These are phyloP conservation scores for Bombycilla garrulus DNA, from an alignment of 2,113 vertebrate species.

Conservation along the genomic window DNA sequence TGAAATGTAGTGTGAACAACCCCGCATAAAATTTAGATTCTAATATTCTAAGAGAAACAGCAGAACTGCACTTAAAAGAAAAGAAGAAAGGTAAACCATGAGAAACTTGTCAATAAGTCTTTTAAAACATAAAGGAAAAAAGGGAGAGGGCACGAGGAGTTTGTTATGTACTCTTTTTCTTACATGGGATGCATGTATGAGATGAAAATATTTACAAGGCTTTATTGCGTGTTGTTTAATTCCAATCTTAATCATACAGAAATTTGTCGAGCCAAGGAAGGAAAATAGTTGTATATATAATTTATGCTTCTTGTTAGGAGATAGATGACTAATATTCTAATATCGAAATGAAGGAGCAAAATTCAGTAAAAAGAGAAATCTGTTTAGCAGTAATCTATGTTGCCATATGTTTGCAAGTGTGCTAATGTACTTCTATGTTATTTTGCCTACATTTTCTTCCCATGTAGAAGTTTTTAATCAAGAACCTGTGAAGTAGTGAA, in stretches of 20 bases:
- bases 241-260: background rate
- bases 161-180: background rate
- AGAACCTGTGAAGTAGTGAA: background rate
- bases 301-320: background rate
- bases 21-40: background rate
- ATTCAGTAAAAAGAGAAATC: background rate
- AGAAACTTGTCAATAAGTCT: background rate
- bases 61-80: background rate
- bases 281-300: background rate
- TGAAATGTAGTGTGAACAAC: background rate
- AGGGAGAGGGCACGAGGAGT: rapidly evolving
- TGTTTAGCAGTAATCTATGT: background rate
- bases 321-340: background rate
- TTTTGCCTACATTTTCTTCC: background rate
- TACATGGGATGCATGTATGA: rapidly evolving
- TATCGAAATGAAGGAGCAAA: background rate
- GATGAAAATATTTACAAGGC: background rate
- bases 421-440: background rate
- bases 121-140: background rate
- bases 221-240: background rate
- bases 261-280: background rate
- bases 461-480: background rate
- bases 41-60: background rate
- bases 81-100: background rate
- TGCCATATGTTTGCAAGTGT: background rate